Evolutionary conservation across 2,888 invertebrate species (phyloP), one percentile per base, ranked within the genome.

Genomic region (Lasioglossum zephyrum): DNA sequence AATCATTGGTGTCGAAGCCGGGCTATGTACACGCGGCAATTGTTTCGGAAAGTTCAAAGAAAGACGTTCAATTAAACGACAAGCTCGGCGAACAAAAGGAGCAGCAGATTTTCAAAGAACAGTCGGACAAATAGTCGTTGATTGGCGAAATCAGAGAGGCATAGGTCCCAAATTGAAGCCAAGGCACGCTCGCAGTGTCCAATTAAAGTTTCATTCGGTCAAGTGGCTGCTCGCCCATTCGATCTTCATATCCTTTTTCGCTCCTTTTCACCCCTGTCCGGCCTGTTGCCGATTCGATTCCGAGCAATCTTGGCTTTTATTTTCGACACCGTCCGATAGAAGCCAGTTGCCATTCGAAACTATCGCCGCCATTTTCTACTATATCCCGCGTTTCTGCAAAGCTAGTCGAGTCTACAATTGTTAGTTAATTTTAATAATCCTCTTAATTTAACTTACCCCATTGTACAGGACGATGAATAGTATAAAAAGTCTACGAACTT

Each of bases 191-290:
- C 75, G 60, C 82, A 18, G 75, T 44, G 72, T 82, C 72, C 83
- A 82, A 83, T 83, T 83, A 83, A 83, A 82, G 44, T 83, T 83
- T 69, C 73, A 73, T 69, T 73, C 73, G 82, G 81, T 73, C 81
- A 82, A 82, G 82, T 82, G 73, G 49, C 72, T 70, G 57, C 53
- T 81, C 53, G 57, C 41, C 57, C 81, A 47, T 81, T 81, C 80
- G 49, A 81, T 70, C 69, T 82, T 57, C 81, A 74, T 81, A 44
- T 39, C 41, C n/a, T 70, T 72, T 70, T 60, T 69, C 31, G 22
- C 4, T 18, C 2, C 26, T 44, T 81, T 47, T 79, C 36, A 8
- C 49, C 9, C 9, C 36, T 36, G 16, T n/a, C n/a, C 39, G 63
- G 3, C 22, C 31, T 26, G 16, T 47, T 41, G 57, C 31, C 31